Conservation (phyloP, 1,140 invertebrate genomes). For the Scaptomyza hsui region DNA sequence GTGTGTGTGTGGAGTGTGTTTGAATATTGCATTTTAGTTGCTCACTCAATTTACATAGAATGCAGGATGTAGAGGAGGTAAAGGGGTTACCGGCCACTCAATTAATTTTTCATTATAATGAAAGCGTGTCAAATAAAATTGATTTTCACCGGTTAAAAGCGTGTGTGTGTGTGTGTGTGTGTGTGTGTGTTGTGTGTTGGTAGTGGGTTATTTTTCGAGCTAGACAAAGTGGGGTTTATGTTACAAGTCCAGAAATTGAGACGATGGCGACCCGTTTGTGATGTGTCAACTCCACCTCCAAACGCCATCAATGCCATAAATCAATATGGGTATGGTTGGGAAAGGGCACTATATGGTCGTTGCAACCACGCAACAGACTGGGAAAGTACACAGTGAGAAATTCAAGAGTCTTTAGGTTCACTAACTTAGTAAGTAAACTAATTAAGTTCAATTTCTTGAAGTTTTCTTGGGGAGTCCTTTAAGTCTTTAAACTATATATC, state of each 20-base stretch:
- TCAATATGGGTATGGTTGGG: conserved; percentile 42
- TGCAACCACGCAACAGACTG: conserved; percentile 3
- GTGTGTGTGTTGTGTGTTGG: conserved; percentile 2
- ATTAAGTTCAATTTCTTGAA: too few species aligned
- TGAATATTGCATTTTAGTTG: conserved; percentile 48
- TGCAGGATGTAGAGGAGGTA: neutral
- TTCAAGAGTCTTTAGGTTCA: neutral
- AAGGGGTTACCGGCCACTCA: conserved; percentile 8
- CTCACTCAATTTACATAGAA: conserved; percentile 19
- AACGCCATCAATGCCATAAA: conserved; percentile 39
- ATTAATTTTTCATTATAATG: conserved; percentile 68
- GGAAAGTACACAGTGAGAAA: neutral
- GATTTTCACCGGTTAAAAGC: conserved; percentile 42
- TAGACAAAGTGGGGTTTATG: conserved; percentile 33
- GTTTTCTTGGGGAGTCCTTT: too few species aligned
- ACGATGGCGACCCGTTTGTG: conserved; percentile 2
- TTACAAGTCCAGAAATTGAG: conserved; percentile 35
- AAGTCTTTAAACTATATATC: too few species aligned
- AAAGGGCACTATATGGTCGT: conserved; percentile 14
- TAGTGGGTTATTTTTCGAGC: neutral
- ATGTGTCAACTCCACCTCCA: neutral
- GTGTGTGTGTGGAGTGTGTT: neutral
- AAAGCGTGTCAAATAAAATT: conserved; percentile 66
- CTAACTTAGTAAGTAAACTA: too few species aligned
- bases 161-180: neutral